phyloP scores from a whole-genome alignment of 1,140 invertebrate species.

The Mesaphorura yosii region DNA sequence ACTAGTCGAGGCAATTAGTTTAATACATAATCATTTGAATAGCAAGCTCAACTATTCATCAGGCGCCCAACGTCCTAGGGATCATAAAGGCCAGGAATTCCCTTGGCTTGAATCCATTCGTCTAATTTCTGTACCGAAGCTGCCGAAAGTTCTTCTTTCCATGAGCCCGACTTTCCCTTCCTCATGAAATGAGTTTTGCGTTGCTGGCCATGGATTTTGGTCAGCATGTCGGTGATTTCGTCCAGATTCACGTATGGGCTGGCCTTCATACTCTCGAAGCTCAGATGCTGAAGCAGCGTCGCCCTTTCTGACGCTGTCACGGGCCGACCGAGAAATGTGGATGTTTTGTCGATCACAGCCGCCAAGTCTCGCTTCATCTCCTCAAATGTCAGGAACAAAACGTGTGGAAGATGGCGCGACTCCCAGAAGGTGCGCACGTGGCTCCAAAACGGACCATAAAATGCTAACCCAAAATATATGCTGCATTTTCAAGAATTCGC shows the following conservation, averaged over 20 bases:
- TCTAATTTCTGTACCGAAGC: slow-evolving; percentile 43
- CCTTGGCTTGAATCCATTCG: slow-evolving; percentile 24
- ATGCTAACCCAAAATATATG: slow-evolving; percentile 5
- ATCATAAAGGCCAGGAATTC: slow-evolving; percentile 17
- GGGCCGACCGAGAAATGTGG: slow-evolving; percentile 56
- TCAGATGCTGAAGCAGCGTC: slow-evolving; percentile 57
- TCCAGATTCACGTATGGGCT: slow-evolving; percentile 59
- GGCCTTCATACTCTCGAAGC: slow-evolving; percentile 64
- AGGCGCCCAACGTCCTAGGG: too few species aligned
- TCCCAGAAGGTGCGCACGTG: slow-evolving; percentile 24
- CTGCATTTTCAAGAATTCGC: neutral
- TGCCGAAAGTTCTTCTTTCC: slow-evolving; percentile 33
- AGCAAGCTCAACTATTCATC: neutral
- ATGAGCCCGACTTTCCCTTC: slow-evolving; percentile 29
- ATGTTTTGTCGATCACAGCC: slow-evolving; percentile 51
- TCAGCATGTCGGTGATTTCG: slow-evolving; percentile 16
- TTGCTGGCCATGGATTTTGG: slow-evolving; percentile 3
- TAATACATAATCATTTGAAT: neutral
- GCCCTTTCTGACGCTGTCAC: slow-evolving; percentile 52
- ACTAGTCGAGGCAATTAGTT: neutral
- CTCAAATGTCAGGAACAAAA: slow-evolving; percentile 29
- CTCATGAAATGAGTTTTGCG: slow-evolving; percentile 28
- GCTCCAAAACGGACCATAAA: slow-evolving; percentile 25
- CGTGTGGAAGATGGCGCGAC: slow-evolving; percentile 18
- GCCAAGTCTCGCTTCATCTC: slow-evolving; percentile 43